phyloP scores from a whole-genome alignment of 92 coral and sea anemone genomes.

The Palythoa grandis region DNA sequence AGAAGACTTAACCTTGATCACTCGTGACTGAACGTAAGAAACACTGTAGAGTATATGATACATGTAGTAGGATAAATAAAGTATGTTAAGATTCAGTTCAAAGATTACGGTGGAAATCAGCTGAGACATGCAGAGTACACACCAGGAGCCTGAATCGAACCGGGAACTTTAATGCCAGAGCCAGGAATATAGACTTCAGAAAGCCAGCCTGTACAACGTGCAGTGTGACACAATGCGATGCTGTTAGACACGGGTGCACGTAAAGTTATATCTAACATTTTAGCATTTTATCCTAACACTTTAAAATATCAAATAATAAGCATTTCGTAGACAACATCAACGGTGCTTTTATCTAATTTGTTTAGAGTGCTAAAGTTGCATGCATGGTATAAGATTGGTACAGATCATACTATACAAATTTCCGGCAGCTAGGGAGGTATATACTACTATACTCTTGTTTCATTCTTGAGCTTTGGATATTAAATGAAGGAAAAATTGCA shows the following conservation, averaged over 20 bases:
- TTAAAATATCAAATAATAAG: not conserved
- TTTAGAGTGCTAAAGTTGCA: not conserved
- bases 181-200: slow-evolving; percentile 93
- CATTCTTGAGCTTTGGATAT: too few species aligned
- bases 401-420: not conserved
- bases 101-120: slow-evolving; percentile 34
- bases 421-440: too few species aligned
- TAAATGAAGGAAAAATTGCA: too few species aligned
- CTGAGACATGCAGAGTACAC: slow-evolving; percentile 69
- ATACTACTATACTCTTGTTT: too few species aligned
- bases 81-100: slow-evolving; percentile 3
- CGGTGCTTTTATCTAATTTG: not conserved
- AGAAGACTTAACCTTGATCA: not conserved
- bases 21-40: not conserved
- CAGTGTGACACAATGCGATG: slow-evolving; percentile 39
- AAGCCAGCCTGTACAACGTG: slow-evolving; percentile 90
- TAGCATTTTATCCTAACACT: not conserved
- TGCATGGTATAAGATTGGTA: not conserved
- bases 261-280: slow-evolving; percentile 7
- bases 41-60: not conserved
- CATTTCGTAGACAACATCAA: not conserved
- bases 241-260: slow-evolving; percentile 50
- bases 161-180: slow-evolving; percentile 98
- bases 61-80: not conserved
- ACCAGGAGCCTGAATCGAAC: slow-evolving; percentile 98